Percentiles rank a stretch among this genome's conserved stretches.
phyloP scores from a whole-genome alignment of 2,113 vertebrate species.

The Tragulus kanchil region DNA sequence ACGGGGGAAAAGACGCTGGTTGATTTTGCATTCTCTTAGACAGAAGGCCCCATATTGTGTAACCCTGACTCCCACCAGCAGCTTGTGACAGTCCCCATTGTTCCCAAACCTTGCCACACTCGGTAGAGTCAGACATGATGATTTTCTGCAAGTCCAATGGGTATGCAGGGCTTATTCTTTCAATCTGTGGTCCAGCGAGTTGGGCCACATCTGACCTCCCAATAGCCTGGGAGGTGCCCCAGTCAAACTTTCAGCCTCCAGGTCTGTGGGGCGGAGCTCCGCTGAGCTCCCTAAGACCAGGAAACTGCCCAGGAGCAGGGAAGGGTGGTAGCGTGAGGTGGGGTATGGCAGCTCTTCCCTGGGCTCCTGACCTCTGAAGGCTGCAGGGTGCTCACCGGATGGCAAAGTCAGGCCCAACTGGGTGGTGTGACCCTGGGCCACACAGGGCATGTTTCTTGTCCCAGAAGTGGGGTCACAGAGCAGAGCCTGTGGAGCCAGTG shows the following conservation, averaged over 20 bases:
- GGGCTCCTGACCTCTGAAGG: neutral
- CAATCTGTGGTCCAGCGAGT: neutral
- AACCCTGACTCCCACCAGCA: neutral
- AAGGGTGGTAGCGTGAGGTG: neutral
- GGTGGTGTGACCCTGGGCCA: neutral
- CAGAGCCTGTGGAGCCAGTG: neutral
- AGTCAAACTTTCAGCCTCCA: neutral
- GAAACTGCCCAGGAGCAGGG: neutral
- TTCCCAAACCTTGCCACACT: neutral
- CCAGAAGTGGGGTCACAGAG: neutral
- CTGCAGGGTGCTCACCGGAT: neutral
- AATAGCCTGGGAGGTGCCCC: neutral
- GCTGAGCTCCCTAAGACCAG: neutral
- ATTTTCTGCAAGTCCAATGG: slow-evolving; percentile 14
- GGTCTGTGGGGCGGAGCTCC: neutral
- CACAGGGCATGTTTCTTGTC: neutral
- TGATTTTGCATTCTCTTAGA: neutral
- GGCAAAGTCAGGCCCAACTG: neutral
- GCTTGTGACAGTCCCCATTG: neutral
- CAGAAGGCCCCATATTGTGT: neutral
- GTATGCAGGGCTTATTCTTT: slow-evolving; percentile 10
- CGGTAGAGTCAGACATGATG: neutral
- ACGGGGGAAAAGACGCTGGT: neutral
- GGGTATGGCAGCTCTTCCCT: neutral
- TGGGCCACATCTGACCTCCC: slow-evolving; percentile 6